Conservation (phyloP, 2,113 vertebrate species). For the Harpagus bidentatus region DNA sequence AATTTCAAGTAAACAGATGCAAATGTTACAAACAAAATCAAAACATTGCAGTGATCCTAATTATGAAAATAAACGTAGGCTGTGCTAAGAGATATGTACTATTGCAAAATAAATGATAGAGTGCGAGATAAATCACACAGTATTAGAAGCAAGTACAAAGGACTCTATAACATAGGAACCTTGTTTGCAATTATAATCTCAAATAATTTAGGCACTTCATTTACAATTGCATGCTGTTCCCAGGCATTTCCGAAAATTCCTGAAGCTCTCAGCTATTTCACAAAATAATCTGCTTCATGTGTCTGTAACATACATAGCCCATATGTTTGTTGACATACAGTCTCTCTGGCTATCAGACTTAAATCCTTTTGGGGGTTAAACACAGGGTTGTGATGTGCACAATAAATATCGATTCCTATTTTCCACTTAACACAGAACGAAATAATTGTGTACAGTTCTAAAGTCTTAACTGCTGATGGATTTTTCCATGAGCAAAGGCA, state of each 20-base stretch:
- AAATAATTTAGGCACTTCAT: neutral
- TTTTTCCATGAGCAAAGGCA: neutral
- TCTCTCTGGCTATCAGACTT: neutral
- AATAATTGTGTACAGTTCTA: neutral
- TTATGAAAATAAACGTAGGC: neutral
- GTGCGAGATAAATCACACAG: neutral
- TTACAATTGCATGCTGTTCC: neutral
- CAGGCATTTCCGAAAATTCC: neutral
- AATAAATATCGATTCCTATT: fast-evolving
- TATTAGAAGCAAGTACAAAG: neutral
- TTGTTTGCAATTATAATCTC: neutral
- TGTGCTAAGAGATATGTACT: neutral
- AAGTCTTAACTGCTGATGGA: neutral
- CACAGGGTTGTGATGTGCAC: neutral
- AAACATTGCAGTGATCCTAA: neutral
- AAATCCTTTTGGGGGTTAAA: neutral
- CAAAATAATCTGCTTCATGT: neutral
- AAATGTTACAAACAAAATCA: neutral
- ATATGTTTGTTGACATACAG: fast-evolving
- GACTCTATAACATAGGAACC: neutral
- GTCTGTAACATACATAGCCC: fast-evolving
- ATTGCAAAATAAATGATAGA: neutral
- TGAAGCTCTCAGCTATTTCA: neutral
- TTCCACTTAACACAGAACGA: neutral
- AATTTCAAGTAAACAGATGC: neutral